Base-by-base conservation (phyloP, 92 coral and sea anemone species). In the Hydrozoanthus gracilis region DNA sequence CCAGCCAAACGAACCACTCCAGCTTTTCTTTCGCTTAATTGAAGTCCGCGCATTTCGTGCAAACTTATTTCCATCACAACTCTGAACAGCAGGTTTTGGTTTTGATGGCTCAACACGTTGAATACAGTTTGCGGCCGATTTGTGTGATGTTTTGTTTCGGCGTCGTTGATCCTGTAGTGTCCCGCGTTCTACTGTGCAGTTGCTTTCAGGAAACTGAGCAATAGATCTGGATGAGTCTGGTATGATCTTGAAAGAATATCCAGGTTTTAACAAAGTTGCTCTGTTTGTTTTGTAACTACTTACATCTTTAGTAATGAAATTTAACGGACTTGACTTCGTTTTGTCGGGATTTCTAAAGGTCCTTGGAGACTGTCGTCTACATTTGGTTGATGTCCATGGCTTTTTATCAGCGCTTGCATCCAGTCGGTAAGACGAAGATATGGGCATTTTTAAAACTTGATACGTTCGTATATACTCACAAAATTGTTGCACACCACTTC, bases 341-440 rank as follows among this genome's bases (percentile, higher is more conserved):
- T 50, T 65, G 60, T 4, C 10, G 8, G 16, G 9, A 12, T 62
- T 80, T 64, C 62, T 18, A 10, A 10, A 48, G 6, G 44, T 61
- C 45, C 20, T 73, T 15, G 67, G 48, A 20, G 67, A 54, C 4
- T 35, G 70, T 4, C 74, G 85, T 44, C 61, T 27, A 27, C 39
- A 61, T 48, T 35, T 16, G 20, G 85, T 80, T 39, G 85, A 64
- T 10, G 11, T 64, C 85, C 85, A 80, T 65, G 60, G 61, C 74
- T 66, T 80, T 2, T 48, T 50, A n/a, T 65, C 54, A n/a, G 12
- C 2, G n/a, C 47, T 46, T 3, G 72, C 58, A 11, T 74, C 60
- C 60, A 91, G 87, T 51, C 95, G 92, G 77, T 92, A 90, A 79
- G 88, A 89, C 20, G 98, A 94, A 48, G 98, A 94, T 83, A 94